phyloP scores from a whole-genome alignment of 2,888 invertebrate species.

The Hyppa rectilinea region DNA sequence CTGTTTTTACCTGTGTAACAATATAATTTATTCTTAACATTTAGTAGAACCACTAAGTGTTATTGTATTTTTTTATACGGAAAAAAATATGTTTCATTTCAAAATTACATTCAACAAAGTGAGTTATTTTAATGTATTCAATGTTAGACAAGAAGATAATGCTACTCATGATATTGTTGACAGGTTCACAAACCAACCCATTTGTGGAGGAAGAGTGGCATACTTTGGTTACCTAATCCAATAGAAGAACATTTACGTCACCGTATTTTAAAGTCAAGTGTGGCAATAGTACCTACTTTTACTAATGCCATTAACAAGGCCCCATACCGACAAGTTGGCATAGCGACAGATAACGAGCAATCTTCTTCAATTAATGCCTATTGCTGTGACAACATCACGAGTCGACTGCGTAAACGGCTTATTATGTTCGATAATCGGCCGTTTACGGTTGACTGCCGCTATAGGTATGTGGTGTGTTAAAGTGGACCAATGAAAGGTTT shows the following conservation, averaged over 20 bases:
- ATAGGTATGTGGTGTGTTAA: not conserved
- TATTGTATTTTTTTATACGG: not conserved
- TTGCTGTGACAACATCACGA: slow-evolving; percentile 22
- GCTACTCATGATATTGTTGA: not conserved
- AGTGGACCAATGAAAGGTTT: slow-evolving; percentile 1
- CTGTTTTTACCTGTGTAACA: not conserved
- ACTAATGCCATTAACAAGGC: slow-evolving; percentile 28
- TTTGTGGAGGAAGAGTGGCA: no score
- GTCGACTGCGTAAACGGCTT: slow-evolving; percentile 25
- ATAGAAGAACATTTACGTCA: not conserved
- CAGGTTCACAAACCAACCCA: not conserved
- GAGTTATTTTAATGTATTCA: not conserved
- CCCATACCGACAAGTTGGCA: slow-evolving; percentile 17
- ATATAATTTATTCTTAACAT: not conserved
- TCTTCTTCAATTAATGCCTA: slow-evolving; percentile 42
- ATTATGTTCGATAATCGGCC: slow-evolving; percentile 24
- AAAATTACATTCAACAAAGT: no score
- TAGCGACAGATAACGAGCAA: slow-evolving; percentile 19
- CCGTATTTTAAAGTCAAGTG: slow-evolving; percentile 11
- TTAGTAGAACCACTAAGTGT: not conserved
- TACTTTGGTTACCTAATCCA: not conserved
- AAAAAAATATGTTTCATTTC: no score
- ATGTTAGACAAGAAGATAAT: not conserved
- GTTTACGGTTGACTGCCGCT: not conserved
- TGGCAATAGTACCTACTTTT: slow-evolving; percentile 22